Evolutionary conservation across 1,140 invertebrate species (phyloP).

Genomic region (Antheraea mylitta): DNA sequence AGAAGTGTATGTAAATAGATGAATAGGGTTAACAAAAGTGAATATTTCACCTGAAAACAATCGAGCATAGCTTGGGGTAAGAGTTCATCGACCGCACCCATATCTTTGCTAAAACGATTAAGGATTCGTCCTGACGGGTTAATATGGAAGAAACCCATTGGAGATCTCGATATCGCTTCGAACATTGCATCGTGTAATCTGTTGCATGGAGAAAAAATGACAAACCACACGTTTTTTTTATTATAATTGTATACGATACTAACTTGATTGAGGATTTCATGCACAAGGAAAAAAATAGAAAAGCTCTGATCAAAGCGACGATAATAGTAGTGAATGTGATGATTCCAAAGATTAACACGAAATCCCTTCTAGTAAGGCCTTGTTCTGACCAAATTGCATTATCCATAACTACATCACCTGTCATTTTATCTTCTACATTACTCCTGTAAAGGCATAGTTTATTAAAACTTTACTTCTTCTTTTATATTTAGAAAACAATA

Average conservation of each 20-base stretch:
- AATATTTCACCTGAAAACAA: constrained; percentile 77
- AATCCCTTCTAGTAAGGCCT: constrained; percentile 46
- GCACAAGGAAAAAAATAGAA: constrained; percentile 86
- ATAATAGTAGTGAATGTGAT: constrained; percentile 74
- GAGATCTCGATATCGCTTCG: constrained; percentile 79
- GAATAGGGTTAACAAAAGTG: not conserved
- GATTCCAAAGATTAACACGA: constrained; percentile 56
- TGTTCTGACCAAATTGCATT: constrained; percentile 57
- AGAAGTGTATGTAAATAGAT: not conserved
- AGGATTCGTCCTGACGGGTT: constrained; percentile 85
- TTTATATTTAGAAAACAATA: not conserved
- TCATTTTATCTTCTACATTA: constrained; percentile 57
- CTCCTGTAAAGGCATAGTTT: constrained; percentile 44
- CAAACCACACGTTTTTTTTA: too few species aligned
- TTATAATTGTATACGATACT: constrained; percentile 48
- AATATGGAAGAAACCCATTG: constrained; percentile 89
- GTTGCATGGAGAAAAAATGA: not conserved
- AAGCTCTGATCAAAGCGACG: constrained; percentile 82
- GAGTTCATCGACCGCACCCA: constrained; percentile 89
- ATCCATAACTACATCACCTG: constrained; percentile 59
- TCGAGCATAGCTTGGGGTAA: constrained; percentile 88
- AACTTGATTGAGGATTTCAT: constrained; percentile 87
- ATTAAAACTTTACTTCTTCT: not conserved
- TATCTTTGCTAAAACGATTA: constrained; percentile 80
- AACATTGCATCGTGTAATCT: constrained; percentile 86